Evolutionary conservation across 2,797 vertebrate genomes (phyloP), one percentile per base, ranked within the genome.

Genomic region (Kryptopterus vitreolus): DNA sequence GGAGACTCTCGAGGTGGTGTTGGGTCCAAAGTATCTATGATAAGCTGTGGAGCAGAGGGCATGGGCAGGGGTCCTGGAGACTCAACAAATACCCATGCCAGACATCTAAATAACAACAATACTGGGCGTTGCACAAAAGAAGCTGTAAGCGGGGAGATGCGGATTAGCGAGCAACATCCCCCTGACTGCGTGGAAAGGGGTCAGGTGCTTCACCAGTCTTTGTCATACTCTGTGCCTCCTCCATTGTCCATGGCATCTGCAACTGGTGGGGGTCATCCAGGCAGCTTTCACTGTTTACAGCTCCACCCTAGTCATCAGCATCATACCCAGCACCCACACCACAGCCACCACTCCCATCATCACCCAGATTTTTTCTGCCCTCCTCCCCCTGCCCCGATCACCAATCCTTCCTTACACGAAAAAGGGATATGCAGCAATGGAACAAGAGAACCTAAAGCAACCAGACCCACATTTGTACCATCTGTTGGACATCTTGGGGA

Each of bases 281-380:
- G 95, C 69, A 93, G 96, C 79, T 97, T 97, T 90, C 95, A 97
- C 86, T 98, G 97, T 91, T 93, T 97, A 85, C 97, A 95, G 85
- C 94, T 98, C 22, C 97, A 97, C 65, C 88, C 95, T 0, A 89
- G 92, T 85, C 92, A 93, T 81, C 92, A 95, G 43, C 93, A 96
- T 16, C 95, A 96, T 63, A 92, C 95, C 83, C 95, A 97, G 84
- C 96, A 96, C 75, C 92, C 96, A 50, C 93, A 93, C 85, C 94
- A 86, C 71, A 72, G 76, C 18, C 84, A 84, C 38, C 85, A 86
- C 75, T 73, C 86, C 53, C 88, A 86, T 53, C 85, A 94, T 84
- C 93, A 96, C 82, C 91, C 96, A 0, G 96, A 98, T 46, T 95
- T 96, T 87, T 95, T 97, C 87, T 97, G 96, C 87, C 94, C 96